Conservation (phyloP, 2,113 vertebrate species). For the Hiodon alosoides region DNA sequence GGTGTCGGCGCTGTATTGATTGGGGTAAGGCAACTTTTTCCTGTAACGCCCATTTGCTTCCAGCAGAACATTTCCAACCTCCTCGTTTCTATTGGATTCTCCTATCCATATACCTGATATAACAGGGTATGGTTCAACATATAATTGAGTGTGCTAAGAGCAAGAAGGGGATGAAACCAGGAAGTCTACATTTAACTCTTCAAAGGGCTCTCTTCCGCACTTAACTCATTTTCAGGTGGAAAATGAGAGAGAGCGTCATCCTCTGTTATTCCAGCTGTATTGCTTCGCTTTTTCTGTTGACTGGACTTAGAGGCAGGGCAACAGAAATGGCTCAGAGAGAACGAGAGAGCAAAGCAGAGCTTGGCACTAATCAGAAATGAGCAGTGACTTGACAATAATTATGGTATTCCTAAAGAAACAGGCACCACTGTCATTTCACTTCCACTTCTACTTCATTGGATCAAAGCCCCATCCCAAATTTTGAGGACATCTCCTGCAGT, state of each 20-base stretch:
- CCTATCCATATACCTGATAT: background rate
- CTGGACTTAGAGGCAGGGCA: background rate
- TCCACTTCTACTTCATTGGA: no score
- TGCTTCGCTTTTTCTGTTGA: conserved; percentile 13
- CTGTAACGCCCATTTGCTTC: background rate
- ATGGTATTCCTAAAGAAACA: no score
- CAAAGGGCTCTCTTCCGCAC: background rate
- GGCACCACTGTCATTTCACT: no score
- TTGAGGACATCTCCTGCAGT: no score
- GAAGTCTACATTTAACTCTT: conserved; percentile 12
- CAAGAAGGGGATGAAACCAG: conserved; percentile 18
- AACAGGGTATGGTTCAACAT: background rate
- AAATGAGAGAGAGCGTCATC: conserved; percentile 13
- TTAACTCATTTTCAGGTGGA: background rate
- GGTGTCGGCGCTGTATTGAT: no score
- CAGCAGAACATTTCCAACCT: background rate
- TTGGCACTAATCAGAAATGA: no score
- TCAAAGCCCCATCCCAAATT: no score
- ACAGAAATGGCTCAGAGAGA: background rate
- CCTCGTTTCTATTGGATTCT: background rate
- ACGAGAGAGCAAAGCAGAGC: background rate
- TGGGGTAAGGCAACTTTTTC: background rate
- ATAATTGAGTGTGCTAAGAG: conserved; percentile 15
- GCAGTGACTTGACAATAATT: no score
- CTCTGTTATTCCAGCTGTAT: conserved; percentile 27